phyloP scores from a whole-genome alignment of 1,140 invertebrate genomes.

The Formica selysi region DNA sequence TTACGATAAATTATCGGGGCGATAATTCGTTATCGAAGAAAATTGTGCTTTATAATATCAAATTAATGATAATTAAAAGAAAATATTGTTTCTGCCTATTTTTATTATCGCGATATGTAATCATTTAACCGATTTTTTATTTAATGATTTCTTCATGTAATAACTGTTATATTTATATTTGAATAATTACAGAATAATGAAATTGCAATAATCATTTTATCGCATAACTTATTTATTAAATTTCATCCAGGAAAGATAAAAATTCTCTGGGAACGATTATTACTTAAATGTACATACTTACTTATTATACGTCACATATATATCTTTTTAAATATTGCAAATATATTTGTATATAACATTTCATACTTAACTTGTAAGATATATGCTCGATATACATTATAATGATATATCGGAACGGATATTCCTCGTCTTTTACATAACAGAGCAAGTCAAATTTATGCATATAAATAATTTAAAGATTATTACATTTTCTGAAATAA shows the following conservation, averaged over 20 bases:
- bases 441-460: neutral
- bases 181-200: neutral
- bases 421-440: conserved; percentile 39
- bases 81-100: neutral
- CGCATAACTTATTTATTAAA: conserved; percentile 4
- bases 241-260: neutral
- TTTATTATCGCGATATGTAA: neutral
- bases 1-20: neutral
- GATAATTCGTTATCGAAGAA: neutral
- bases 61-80: neutral
- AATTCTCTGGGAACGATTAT: neutral
- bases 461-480: conserved; percentile 21
- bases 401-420: conserved; percentile 30
- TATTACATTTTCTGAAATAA: neutral
- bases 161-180: neutral
- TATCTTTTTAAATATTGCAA: conserved; percentile 27
- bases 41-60: neutral
- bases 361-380: conserved; percentile 22
- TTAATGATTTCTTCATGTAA: neutral
- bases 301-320: conserved; percentile 12
- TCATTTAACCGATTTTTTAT: neutral
- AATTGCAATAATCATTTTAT: neutral
- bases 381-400: neutral
- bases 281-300: neutral
- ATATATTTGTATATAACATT: conserved; percentile 1